phyloP scores from a whole-genome alignment of 1,140 invertebrate genomes.

The Parapsyche elsis region DNA sequence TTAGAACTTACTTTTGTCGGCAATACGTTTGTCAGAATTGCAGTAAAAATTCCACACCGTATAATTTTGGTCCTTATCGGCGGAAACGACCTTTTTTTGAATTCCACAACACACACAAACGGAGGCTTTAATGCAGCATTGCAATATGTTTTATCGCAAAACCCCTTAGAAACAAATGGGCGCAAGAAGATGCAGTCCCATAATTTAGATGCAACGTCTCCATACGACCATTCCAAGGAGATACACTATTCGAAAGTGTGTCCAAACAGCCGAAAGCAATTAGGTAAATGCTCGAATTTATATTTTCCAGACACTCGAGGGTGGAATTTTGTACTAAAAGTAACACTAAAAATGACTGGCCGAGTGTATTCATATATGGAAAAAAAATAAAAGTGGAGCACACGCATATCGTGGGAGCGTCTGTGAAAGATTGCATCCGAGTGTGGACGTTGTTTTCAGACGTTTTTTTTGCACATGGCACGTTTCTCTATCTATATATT shows the following conservation, averaged over 20 bases:
- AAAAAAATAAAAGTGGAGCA: no score
- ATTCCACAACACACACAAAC: neutral
- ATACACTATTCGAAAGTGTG: neutral
- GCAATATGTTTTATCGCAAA: conserved; percentile 36
- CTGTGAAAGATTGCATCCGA: neutral
- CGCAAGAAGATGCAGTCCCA: neutral
- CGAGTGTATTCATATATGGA: no score
- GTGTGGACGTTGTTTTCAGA: conserved; percentile 8
- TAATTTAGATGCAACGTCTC: conserved; percentile 16
- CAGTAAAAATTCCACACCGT: neutral
- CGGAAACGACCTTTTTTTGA: conserved; percentile 2
- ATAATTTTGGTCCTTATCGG: conserved; percentile 3
- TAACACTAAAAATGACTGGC: no score
- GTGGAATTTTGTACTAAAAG: no score
- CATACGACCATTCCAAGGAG: neutral
- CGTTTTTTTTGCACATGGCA: neutral
- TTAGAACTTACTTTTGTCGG: no score
- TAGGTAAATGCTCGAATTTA: no score
- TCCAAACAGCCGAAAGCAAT: conserved; percentile 9
- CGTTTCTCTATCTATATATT: no score
- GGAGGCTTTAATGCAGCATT: conserved; percentile 3
- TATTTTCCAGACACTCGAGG: no score
- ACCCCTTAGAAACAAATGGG: neutral
- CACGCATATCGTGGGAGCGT: no score
- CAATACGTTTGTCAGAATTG: neutral